phyloP scores from a whole-genome alignment of 2,113 vertebrate genomes.

The Anser brachyrhynchus region DNA sequence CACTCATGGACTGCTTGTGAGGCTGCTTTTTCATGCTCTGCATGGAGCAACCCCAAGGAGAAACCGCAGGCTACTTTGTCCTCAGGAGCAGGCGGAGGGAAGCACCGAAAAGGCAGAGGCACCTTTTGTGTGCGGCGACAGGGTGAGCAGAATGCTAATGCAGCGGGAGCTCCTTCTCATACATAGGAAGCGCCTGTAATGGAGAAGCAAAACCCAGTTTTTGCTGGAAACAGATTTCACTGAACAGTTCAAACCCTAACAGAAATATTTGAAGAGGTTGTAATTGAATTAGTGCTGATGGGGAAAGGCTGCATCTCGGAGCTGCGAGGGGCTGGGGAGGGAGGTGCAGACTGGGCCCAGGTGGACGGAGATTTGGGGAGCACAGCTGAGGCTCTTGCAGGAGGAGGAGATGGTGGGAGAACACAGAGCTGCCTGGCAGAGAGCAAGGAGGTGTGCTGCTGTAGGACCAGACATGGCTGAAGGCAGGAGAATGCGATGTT shows the following conservation, averaged over 20 bases:
- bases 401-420: neutral
- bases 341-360: neutral
- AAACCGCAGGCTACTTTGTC: neutral
- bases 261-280: neutral
- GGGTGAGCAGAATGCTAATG: neutral
- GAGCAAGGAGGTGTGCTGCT: neutral
- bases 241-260: neutral
- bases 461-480: fast-evolving
- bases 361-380: neutral
- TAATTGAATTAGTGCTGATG: neutral
- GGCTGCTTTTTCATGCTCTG: neutral
- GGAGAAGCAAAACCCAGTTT: neutral
- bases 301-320: neutral
- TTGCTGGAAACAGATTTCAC: neutral
- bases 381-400: neutral
- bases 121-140: neutral
- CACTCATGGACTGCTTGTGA: fast-evolving
- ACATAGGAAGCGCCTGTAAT: neutral
- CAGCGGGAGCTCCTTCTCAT: neutral
- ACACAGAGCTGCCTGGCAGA: neutral
- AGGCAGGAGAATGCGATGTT: neutral
- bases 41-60: neutral
- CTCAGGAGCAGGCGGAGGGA: neutral
- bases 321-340: neutral
- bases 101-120: neutral